A percentile compares a stretch with the other conserved stretches of the same genome.
Conservation (phyloP, 1,140 invertebrate genomes). For the Drosophila kurseongensis region DNA sequence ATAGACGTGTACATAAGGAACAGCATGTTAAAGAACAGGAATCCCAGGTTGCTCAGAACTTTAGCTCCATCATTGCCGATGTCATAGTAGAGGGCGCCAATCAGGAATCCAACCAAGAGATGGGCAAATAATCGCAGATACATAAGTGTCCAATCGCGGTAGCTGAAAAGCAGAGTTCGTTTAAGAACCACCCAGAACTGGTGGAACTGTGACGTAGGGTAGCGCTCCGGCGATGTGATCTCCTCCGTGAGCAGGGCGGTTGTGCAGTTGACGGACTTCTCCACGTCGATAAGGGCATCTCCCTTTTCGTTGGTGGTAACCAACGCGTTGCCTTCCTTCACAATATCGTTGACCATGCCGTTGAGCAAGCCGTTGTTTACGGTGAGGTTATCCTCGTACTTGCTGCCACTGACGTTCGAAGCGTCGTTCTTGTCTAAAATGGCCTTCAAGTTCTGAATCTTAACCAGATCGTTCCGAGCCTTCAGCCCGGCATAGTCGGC, state of each 20-base stretch:
- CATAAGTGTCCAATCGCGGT: slow-evolving; percentile 96
- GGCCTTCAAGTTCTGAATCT: slow-evolving; percentile 77
- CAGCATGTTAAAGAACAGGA: slow-evolving; percentile 98
- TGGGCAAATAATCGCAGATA: slow-evolving; percentile 96
- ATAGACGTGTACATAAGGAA: slow-evolving; percentile 99
- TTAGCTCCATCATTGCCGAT: slow-evolving; percentile 97
- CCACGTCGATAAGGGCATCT: slow-evolving; percentile 86
- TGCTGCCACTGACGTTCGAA: slow-evolving; percentile 85
- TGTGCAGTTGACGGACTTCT: slow-evolving; percentile 88
- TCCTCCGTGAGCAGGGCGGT: slow-evolving; percentile 88
- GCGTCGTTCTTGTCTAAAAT: slow-evolving; percentile 86
- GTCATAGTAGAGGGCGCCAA: slow-evolving; percentile 96
- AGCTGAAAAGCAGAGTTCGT: slow-evolving; percentile 91
- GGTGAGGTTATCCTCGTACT: slow-evolving; percentile 85
- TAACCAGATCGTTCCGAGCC: slow-evolving; percentile 85
- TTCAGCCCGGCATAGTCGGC: slow-evolving; percentile 85
- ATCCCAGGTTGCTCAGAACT: slow-evolving; percentile 97
- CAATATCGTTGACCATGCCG: slow-evolving; percentile 88
- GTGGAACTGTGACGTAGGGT: slow-evolving; percentile 90
- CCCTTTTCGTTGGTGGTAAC: slow-evolving; percentile 78
- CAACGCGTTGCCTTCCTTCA: slow-evolving; percentile 85
- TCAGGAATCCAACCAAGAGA: slow-evolving; percentile 95
- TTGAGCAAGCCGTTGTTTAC: slow-evolving; percentile 75
- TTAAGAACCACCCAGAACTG: slow-evolving; percentile 94
- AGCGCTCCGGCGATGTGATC: slow-evolving; percentile 88